These are phyloP conservation scores for Illadopsis cleaveri DNA, from an alignment of 2,113 vertebrate species.

Conservation along the genomic window DNA sequence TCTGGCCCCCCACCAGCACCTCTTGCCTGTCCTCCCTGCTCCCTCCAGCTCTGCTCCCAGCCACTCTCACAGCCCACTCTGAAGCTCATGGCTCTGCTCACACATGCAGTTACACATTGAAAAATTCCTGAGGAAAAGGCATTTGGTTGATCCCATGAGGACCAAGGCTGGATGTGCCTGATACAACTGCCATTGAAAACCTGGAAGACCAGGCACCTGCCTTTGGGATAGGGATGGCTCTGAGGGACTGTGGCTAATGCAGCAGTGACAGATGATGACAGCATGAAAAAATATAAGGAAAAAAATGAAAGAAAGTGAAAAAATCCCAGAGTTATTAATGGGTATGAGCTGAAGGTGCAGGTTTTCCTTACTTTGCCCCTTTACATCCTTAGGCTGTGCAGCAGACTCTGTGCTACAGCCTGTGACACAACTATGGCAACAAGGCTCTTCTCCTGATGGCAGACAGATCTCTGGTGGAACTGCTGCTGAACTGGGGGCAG, in stretches of 20 bases:
- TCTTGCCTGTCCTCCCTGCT: background rate
- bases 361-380: background rate
- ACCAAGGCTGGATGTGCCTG: background rate
- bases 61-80: background rate
- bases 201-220: rapidly evolving
- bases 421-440: rapidly evolving
- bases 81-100: background rate
- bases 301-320: background rate
- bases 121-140: background rate
- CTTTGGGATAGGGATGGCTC: background rate
- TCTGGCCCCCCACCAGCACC: rapidly evolving
- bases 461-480: background rate
- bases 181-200: rapidly evolving
- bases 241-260: background rate
- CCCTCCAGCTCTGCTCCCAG: background rate
- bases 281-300: background rate
- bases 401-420: background rate
- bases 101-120: rapidly evolving
- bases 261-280: background rate
- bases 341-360: background rate
- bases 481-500: background rate
- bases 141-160: rapidly evolving
- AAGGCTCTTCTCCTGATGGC: background rate
- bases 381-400: background rate
- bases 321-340: background rate